These are phyloP conservation scores for Autographa pulchrina DNA, from an alignment of 2,888 invertebrate genomes.

Conservation along the genomic window DNA sequence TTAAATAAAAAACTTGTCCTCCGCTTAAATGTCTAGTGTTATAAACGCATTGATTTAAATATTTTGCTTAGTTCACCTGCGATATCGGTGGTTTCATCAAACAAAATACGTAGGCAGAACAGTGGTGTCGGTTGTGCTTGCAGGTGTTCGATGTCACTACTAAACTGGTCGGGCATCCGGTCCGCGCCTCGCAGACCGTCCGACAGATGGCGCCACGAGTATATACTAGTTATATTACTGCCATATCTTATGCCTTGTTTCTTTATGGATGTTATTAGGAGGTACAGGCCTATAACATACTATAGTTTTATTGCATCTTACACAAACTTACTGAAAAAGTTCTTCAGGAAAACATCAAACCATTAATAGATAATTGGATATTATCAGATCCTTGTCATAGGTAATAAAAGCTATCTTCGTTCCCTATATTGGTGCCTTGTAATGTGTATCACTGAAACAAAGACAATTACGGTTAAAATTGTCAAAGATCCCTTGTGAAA, in stretches of 20 bases:
- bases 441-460: not conserved
- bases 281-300: conserved; percentile 11
- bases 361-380: not conserved
- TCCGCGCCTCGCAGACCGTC: conserved; percentile 67
- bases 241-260: conserved; percentile 39
- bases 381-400: not conserved
- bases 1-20: not conserved
- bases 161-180: conserved; percentile 88
- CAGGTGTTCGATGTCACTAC: conserved; percentile 85
- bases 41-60: conserved; percentile 14
- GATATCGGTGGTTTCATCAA: conserved; percentile 49
- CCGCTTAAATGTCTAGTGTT: conserved; percentile 5
- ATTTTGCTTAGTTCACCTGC: conserved; percentile 41
- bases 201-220: conserved; percentile 84
- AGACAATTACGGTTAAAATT: conserved; percentile 38
- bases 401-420: not conserved
- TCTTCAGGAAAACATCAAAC: not conserved
- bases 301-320: not conserved
- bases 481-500: conserved; percentile 49
- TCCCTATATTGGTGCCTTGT: no score
- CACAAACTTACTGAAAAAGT: not conserved
- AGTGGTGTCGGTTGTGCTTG: conserved; percentile 71
- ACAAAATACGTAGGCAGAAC: conserved; percentile 61
- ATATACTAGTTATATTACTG: conserved; percentile 45
- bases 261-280: conserved; percentile 29